phyloP scores from a whole-genome alignment of 2,113 vertebrate species.

The Phyllopteryx taeniolatus region DNA sequence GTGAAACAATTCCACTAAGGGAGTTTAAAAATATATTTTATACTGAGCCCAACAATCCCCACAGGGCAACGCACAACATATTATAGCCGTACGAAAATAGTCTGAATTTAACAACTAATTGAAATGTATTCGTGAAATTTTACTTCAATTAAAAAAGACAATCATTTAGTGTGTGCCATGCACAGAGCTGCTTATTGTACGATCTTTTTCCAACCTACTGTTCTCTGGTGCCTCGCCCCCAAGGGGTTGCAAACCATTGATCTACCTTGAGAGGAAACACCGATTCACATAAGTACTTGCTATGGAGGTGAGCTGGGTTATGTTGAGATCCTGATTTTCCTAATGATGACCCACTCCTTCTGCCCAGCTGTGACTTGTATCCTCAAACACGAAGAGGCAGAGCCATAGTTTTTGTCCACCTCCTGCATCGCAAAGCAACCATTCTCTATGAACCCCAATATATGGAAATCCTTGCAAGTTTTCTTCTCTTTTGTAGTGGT shows the following conservation, averaged over 20 bases:
- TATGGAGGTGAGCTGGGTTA: not conserved
- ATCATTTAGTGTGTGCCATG: no score
- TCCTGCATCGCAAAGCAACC: slow-evolving; percentile 68
- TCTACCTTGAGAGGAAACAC: not conserved
- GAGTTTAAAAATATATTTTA: no score
- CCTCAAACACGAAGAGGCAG: slow-evolving; percentile 69
- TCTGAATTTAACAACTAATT: no score
- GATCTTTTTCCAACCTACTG: not conserved
- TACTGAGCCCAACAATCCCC: no score
- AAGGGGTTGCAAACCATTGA: not conserved
- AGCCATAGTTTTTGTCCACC: slow-evolving; percentile 45
- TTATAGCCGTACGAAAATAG: no score
- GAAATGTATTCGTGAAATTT: no score
- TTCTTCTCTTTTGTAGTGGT: not conserved
- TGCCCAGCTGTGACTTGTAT: slow-evolving; percentile 74
- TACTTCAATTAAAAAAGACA: no score
- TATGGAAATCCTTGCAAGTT: slow-evolving; percentile 66
- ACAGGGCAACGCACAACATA: no score
- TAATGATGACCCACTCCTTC: slow-evolving; percentile 76
- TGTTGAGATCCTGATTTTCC: slow-evolving; percentile 67
- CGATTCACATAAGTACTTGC: not conserved
- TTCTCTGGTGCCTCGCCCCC: not conserved
- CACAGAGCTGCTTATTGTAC: no score
- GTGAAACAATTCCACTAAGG: no score
- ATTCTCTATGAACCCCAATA: slow-evolving; percentile 67